Percentiles rank a stretch among this genome's conserved stretches.
These are phyloP conservation scores for Entomobrya proxima DNA, from an alignment of 2,888 invertebrate species.

Conservation along the genomic window DNA sequence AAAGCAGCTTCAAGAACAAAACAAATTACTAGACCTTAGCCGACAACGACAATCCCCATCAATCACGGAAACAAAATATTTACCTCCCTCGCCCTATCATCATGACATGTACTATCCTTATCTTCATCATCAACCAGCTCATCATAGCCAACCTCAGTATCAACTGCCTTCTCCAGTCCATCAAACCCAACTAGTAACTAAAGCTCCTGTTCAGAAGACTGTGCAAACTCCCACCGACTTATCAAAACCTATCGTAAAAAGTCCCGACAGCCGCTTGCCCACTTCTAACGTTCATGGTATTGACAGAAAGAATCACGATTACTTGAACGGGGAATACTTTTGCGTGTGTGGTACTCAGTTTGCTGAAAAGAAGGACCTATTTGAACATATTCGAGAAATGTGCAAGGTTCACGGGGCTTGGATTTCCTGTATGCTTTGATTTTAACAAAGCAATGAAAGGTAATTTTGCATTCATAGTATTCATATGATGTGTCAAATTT, in stretches of 20 bases:
- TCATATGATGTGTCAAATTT: background rate
- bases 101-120: background rate
- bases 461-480: background rate
- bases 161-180: background rate
- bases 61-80: too few species aligned
- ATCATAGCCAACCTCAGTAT: background rate
- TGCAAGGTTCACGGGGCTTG: background rate
- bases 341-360: constrained; percentile 7
- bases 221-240: background rate
- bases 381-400: constrained; percentile 23
- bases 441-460: background rate
- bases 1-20: background rate
- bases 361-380: background rate
- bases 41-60: too few species aligned
- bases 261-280: too few species aligned
- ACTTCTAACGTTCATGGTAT: background rate
- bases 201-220: background rate
- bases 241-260: too few species aligned
- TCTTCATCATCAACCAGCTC: background rate
- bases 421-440: background rate
- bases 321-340: constrained; percentile 20
- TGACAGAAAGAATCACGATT: background rate
- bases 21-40: background rate
- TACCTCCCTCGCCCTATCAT: background rate
- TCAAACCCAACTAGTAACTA: background rate